Conservation (phyloP, 23 tunicate genomes). For the Trididemnum clinides region DNA sequence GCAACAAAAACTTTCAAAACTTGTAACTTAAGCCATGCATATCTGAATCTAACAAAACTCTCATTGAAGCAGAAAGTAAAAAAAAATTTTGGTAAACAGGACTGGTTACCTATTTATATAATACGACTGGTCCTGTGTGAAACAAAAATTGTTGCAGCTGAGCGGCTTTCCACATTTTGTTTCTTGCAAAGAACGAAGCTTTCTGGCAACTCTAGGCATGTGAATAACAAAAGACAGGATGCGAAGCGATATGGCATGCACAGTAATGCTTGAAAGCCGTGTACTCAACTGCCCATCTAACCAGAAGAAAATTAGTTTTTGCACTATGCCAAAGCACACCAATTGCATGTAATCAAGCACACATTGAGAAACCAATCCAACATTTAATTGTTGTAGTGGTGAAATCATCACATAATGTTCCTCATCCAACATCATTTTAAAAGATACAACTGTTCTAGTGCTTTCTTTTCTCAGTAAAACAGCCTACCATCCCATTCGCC, state of each 20-base stretch:
- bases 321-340: slow-evolving; percentile 34
- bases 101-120: background rate
- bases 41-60: background rate
- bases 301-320: slow-evolving; percentile 32
- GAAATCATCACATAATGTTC: slow-evolving; percentile 23
- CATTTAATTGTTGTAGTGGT: slow-evolving; percentile 15
- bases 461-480: background rate
- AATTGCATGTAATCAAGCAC: slow-evolving; percentile 62
- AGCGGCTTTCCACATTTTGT: slow-evolving; percentile 43
- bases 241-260: background rate
- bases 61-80: background rate
- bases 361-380: slow-evolving; percentile 42
- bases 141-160: slow-evolving; percentile 31
- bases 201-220: slow-evolving; percentile 33
- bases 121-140: slow-evolving; percentile 10
- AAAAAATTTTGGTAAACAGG: slow-evolving; percentile 11
- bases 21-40: background rate
- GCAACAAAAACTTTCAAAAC: background rate
- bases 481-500: slow-evolving; percentile 47
- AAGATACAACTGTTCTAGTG: slow-evolving; percentile 28
- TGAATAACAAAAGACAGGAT: background rate
- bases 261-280: background rate
- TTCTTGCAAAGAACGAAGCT: slow-evolving; percentile 1
- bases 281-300: slow-evolving; percentile 14
- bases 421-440: slow-evolving; percentile 16